These are phyloP conservation scores for Hyles vespertilio DNA, from an alignment of 1,140 invertebrate species.

Conservation along the genomic window DNA sequence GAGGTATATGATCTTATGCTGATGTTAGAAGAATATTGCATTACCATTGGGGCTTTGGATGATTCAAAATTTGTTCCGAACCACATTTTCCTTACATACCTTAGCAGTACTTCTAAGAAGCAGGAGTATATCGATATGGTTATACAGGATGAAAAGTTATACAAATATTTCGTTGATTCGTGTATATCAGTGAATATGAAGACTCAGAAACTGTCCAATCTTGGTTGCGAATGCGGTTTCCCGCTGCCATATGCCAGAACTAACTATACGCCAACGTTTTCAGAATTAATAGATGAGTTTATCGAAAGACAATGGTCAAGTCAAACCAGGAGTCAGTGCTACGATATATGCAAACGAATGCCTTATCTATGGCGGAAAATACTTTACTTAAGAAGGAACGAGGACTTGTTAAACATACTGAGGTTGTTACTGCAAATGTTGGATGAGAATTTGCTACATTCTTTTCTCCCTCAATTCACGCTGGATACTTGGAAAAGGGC, in stretches of 20 bases:
- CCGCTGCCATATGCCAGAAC: constrained; percentile 61
- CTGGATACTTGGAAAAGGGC: constrained; percentile 66
- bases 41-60: constrained; percentile 47
- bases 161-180: constrained; percentile 71
- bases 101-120: constrained; percentile 41
- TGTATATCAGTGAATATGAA: constrained; percentile 69
- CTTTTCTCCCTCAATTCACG: constrained; percentile 68
- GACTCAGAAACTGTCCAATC: constrained; percentile 47
- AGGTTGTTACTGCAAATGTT: constrained; percentile 70
- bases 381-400: constrained; percentile 64
- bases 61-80: constrained; percentile 62
- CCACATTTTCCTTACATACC: constrained; percentile 65
- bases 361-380: constrained; percentile 78
- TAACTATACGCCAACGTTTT: constrained; percentile 60
- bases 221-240: constrained; percentile 69
- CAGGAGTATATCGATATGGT: constrained; percentile 47
- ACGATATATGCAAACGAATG: constrained; percentile 76
- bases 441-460: constrained; percentile 66
- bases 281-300: constrained; percentile 65
- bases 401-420: constrained; percentile 67
- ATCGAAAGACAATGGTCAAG: constrained; percentile 68
- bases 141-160: constrained; percentile 58
- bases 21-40: constrained; percentile 60
- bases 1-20: constrained; percentile 60
- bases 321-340: constrained; percentile 62